Conservation (phyloP, 2,113 vertebrate genomes). For the Clarias macrocephalus region DNA sequence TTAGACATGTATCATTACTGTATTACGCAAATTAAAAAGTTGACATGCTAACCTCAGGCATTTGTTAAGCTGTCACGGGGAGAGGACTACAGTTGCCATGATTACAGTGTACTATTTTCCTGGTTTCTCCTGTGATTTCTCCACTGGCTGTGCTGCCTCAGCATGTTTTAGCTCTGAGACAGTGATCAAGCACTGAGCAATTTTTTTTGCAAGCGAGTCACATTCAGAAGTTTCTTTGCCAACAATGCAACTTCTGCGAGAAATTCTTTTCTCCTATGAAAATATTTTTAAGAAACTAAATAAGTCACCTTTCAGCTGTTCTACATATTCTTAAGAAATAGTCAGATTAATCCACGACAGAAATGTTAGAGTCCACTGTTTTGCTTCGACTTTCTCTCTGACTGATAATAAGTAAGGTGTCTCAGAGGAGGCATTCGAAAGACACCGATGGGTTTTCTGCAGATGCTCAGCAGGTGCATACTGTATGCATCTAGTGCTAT, state of each 20-base stretch:
- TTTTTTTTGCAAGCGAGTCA: slow-evolving; percentile 53
- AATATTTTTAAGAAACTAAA: slow-evolving; percentile 30
- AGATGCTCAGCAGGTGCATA: slow-evolving; percentile 26
- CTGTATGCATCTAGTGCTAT: not conserved
- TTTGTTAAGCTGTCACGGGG: slow-evolving; percentile 33
- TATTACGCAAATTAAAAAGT: slow-evolving; percentile 8
- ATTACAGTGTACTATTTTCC: slow-evolving; percentile 51
- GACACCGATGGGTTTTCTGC: slow-evolving; percentile 15
- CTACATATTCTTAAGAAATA: not conserved
- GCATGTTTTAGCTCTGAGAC: slow-evolving; percentile 49
- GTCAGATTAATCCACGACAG: not conserved
- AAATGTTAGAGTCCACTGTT: slow-evolving; percentile 12
- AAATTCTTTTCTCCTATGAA: slow-evolving; percentile 36
- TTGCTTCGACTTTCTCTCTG: not conserved
- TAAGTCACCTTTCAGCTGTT: slow-evolving; percentile 26
- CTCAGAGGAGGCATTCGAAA: slow-evolving; percentile 2
- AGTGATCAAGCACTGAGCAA: slow-evolving; percentile 51
- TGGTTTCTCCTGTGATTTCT: slow-evolving; percentile 46
- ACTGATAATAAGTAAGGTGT: not conserved
- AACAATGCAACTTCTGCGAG: slow-evolving; percentile 44
- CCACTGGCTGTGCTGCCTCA: slow-evolving; percentile 43
- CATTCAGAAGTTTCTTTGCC: slow-evolving; percentile 55
- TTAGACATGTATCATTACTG: not conserved
- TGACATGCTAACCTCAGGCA: slow-evolving; percentile 21
- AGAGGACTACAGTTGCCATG: slow-evolving; percentile 48